A percentile compares a stretch with the other conserved stretches of the same genome.
Conservation (phyloP, 2,113 vertebrate species). For the Amphilophus citrinellus region DNA sequence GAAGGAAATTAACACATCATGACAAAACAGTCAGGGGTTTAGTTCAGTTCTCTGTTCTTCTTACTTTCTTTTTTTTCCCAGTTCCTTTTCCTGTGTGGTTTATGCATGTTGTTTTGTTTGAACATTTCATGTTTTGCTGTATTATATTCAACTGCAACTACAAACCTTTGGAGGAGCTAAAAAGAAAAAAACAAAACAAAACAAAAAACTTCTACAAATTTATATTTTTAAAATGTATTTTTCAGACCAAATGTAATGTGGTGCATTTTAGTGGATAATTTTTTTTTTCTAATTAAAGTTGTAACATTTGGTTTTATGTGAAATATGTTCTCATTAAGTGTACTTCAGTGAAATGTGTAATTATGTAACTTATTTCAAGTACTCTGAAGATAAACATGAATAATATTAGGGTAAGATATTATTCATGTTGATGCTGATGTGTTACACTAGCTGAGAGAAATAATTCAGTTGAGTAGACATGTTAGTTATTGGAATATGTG, state of each 20-base stretch:
- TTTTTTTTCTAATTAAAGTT: too few relatives aligned
- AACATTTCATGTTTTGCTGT: not conserved
- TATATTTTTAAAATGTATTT: not conserved
- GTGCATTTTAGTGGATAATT: too few relatives aligned
- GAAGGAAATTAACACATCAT: not conserved
- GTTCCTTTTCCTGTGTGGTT: not conserved
- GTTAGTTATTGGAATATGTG: not conserved
- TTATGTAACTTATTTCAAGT: not conserved
- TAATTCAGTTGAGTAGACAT: too few relatives aligned
- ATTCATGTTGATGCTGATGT: not conserved
- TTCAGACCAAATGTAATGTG: too few relatives aligned
- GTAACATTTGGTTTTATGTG: too few relatives aligned
- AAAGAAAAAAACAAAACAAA: not conserved
- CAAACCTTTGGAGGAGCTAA: not conserved
- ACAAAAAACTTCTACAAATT: not conserved
- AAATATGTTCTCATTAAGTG: too few relatives aligned
- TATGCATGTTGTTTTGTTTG: not conserved
- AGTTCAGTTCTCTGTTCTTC: not conserved
- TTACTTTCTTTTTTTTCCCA: not conserved
- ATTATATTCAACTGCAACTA: not conserved
- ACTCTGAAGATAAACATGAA: not conserved
- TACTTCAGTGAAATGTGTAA: too few relatives aligned
- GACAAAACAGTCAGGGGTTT: not conserved
- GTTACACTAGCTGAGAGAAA: not conserved
- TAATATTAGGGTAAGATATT: not conserved